phyloP scores from a whole-genome alignment of 2,113 vertebrate species.

The Thamnaconus septentrionalis region DNA sequence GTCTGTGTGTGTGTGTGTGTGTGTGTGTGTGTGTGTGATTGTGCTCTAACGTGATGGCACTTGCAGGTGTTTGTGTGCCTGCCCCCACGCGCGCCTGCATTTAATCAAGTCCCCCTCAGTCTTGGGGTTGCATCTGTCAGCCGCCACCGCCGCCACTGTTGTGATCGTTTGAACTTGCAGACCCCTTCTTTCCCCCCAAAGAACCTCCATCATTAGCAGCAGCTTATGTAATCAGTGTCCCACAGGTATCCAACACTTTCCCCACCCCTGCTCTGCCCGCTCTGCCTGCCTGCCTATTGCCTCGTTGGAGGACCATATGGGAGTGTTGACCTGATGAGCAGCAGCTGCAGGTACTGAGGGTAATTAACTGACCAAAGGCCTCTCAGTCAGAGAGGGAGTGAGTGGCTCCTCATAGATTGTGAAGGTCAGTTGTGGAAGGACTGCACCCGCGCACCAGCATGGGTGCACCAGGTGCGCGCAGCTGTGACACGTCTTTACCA shows the following conservation, averaged over 20 bases:
- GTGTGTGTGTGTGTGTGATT: slow-evolving; percentile 3
- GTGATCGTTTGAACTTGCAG: slow-evolving; percentile 76
- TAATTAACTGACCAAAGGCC: slow-evolving; percentile 71
- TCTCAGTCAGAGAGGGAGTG: slow-evolving; percentile 55
- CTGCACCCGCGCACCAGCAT: slow-evolving; percentile 8
- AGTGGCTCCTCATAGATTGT: slow-evolving; percentile 59
- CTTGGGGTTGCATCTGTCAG: slow-evolving; percentile 71
- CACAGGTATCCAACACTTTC: slow-evolving; percentile 70
- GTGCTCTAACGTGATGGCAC: slow-evolving; percentile 31
- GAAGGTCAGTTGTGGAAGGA: slow-evolving; percentile 67
- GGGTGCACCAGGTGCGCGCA: slow-evolving; percentile 27
- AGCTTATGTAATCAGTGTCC: slow-evolving; percentile 78
- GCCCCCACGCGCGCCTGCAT: slow-evolving; percentile 31
- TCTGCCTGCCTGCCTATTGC: slow-evolving; percentile 40
- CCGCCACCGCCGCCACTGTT: slow-evolving; percentile 63
- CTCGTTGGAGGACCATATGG: slow-evolving; percentile 68
- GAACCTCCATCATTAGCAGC: slow-evolving; percentile 73
- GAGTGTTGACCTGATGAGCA: slow-evolving; percentile 67
- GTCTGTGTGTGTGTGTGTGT: too few species aligned
- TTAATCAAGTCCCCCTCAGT: slow-evolving; percentile 68
- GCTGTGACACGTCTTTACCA: slow-evolving; percentile 30
- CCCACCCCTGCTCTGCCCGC: slow-evolving; percentile 40
- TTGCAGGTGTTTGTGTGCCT: slow-evolving; percentile 45
- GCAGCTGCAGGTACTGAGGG: slow-evolving; percentile 52
- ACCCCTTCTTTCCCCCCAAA: slow-evolving; percentile 57